A percentile compares a stretch with the other conserved stretches of the same genome.
Conservation (phyloP, 2,113 vertebrate genomes). For the Lycaon pictus region DNA sequence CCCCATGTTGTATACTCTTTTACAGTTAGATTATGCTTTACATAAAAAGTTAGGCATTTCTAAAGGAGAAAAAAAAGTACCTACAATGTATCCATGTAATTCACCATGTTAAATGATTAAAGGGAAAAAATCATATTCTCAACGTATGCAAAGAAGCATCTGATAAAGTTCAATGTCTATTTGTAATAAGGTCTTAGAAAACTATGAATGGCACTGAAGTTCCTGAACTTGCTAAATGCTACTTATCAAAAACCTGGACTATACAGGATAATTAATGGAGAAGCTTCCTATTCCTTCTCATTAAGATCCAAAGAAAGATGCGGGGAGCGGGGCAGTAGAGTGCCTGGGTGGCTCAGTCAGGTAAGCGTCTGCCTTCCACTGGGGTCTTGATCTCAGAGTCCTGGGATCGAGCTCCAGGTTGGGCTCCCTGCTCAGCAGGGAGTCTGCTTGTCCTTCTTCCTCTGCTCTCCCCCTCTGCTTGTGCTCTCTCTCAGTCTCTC, state of each 20-base stretch:
- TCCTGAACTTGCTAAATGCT: background rate
- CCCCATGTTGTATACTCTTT: background rate
- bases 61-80: background rate
- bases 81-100: background rate
- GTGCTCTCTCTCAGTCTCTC: background rate
- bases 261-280: background rate
- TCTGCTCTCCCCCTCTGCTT: background rate
- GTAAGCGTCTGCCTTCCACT: background rate
- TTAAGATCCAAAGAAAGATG: background rate
- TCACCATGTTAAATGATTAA: background rate
- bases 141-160: background rate
- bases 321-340: background rate
- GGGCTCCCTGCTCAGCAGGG: background rate
- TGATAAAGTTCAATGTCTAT: background rate
- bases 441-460: background rate
- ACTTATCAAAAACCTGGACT: background rate
- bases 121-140: background rate
- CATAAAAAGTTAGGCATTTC: background rate
- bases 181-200: background rate
- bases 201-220: background rate
- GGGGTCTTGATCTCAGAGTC: background rate
- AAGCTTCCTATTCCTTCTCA: background rate
- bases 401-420: background rate
- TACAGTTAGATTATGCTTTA: background rate
- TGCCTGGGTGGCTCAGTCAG: background rate